A percentile compares a stretch with the other conserved stretches of the same genome.
Evolutionary conservation across 2,888 invertebrate genomes (phyloP).

Genomic region (Ormia ochracea): DNA sequence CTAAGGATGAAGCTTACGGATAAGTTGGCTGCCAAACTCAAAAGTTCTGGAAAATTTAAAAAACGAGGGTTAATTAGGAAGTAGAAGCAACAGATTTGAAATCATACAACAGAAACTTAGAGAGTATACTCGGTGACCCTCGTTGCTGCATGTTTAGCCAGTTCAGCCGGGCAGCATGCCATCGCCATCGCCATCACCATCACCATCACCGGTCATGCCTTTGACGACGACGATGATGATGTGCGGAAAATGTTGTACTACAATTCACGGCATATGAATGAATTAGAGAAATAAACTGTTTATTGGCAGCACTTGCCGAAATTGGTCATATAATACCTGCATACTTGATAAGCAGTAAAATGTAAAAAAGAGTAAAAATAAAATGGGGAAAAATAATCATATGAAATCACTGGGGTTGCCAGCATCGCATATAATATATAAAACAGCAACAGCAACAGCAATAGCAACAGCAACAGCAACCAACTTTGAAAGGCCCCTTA

Average conservation of each 20-base stretch:
- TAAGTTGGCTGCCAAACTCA: constrained; percentile 15
- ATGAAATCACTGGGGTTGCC: constrained; percentile 28
- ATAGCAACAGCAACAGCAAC: constrained; percentile 11
- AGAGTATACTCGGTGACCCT: not conserved
- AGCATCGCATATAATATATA: constrained; percentile 29
- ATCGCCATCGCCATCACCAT: no score
- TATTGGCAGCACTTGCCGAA: constrained; percentile 61
- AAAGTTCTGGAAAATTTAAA: not conserved
- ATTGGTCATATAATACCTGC: constrained; percentile 52
- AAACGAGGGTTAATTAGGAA: constrained; percentile 31
- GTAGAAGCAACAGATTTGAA: not conserved
- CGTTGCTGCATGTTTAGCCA: not conserved
- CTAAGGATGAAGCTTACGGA: no score
- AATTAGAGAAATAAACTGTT: constrained; percentile 25
- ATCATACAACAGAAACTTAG: not conserved
- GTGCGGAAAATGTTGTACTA: constrained; percentile 27
- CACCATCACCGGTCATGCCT: not conserved
- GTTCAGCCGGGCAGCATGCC: not conserved
- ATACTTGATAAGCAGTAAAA: constrained; percentile 37
- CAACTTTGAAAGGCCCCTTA: not conserved
- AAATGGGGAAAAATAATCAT: constrained; percentile 38
- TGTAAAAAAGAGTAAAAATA: not conserved
- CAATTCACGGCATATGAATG: constrained; percentile 51
- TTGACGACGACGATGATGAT: constrained; percentile 6
- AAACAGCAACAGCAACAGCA: constrained; percentile 21